phyloP scores from a whole-genome alignment of 1,140 invertebrate species.

The Meloidogyne exigua region DNA sequence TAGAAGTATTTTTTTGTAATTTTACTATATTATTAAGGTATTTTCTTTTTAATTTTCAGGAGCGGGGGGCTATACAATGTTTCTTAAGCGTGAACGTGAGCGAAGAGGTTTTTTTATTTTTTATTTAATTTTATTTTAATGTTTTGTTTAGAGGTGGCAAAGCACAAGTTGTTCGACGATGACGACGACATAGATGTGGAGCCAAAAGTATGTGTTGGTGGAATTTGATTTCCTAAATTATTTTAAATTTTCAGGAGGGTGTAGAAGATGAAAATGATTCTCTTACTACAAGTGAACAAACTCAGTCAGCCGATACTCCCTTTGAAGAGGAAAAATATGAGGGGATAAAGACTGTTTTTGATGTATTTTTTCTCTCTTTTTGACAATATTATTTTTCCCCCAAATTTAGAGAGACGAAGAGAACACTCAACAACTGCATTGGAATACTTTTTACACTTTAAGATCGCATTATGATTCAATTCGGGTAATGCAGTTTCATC shows the following conservation, averaged over 20 bases:
- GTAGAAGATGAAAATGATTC: neutral
- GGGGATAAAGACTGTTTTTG: conserved; percentile 59
- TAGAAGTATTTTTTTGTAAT: too few species aligned
- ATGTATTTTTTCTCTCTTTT: conserved; percentile 3
- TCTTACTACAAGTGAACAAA: neutral
- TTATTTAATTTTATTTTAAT: neutral
- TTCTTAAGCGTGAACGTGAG: too few species aligned
- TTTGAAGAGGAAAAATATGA: conserved; percentile 40
- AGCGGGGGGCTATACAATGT: too few species aligned
- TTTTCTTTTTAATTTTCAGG: too few species aligned
- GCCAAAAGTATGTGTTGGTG: too few species aligned
- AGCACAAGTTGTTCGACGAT: too few species aligned
- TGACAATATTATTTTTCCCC: conserved; percentile 1
- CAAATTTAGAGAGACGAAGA: conserved; percentile 44
- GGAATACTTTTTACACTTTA: conserved; percentile 55
- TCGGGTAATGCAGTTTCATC: conserved; percentile 88
- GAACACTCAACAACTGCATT: conserved; percentile 40
- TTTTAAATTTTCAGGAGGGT: too few species aligned
- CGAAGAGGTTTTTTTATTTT: too few species aligned
- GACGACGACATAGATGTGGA: too few species aligned
- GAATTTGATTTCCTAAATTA: too few species aligned
- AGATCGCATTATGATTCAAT: conserved; percentile 83
- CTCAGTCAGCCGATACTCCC: neutral
- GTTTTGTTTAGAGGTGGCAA: neutral
- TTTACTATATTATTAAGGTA: too few species aligned